Percentiles rank a stretch among this genome's conserved stretches.
These are phyloP conservation scores for Psittacus erithacus DNA, from an alignment of 2,113 vertebrate genomes.

Conservation along the genomic window DNA sequence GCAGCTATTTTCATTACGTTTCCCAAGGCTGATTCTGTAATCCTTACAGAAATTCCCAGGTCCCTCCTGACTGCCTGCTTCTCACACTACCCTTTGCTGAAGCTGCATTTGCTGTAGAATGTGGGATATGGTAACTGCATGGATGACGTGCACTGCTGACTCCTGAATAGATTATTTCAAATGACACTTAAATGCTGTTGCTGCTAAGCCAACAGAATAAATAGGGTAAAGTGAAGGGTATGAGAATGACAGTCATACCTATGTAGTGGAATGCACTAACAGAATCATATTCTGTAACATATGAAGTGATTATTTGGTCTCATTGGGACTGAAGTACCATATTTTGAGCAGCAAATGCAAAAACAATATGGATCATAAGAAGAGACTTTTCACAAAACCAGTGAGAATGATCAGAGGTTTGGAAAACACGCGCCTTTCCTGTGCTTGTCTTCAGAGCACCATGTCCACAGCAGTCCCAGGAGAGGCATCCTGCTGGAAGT, in stretches of 20 bases:
- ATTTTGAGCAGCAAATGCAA: background rate
- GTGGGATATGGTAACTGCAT: background rate
- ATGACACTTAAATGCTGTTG: background rate
- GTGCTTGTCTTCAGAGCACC: background rate
- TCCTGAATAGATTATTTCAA: background rate
- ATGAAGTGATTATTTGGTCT: background rate
- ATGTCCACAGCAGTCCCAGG: background rate
- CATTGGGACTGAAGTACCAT: background rate
- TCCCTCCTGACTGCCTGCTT: background rate
- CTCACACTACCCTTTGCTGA: background rate
- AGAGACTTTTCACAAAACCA: background rate
- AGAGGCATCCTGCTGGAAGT: background rate
- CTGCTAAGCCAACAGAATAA: background rate
- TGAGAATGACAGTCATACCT: background rate
- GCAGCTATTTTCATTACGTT: background rate
- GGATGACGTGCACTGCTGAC: fast-evolving
- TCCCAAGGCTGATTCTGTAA: background rate
- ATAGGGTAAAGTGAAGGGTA: background rate
- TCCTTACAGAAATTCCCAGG: background rate
- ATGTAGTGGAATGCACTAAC: no score
- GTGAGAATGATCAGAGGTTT: background rate
- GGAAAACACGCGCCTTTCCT: fast-evolving
- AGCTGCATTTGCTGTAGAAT: background rate
- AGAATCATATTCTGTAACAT: background rate
- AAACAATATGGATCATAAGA: background rate